A percentile compares a stretch with the other conserved stretches of the same genome.
These are phyloP conservation scores for Irena cyanogastra DNA, from an alignment of 2,113 vertebrate species.

Conservation along the genomic window DNA sequence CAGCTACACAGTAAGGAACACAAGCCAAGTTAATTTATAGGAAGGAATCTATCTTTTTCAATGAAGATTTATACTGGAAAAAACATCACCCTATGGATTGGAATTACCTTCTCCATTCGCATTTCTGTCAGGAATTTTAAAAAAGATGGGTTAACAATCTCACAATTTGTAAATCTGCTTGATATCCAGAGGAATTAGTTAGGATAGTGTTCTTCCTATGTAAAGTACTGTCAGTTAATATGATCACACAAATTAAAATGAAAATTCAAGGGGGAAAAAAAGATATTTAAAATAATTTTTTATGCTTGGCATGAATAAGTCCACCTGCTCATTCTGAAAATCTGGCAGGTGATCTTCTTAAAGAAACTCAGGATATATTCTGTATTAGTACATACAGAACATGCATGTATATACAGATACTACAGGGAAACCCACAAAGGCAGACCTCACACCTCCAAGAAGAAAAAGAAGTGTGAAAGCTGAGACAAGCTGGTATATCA, in stretches of 20 bases:
- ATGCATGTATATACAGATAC: background rate
- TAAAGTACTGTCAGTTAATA: background rate
- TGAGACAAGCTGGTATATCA: background rate
- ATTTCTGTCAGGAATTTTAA: background rate
- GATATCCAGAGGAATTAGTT: background rate
- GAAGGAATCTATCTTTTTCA: background rate
- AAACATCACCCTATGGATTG: background rate
- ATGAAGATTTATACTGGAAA: background rate
- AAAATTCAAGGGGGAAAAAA: accelerated
- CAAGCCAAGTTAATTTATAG: background rate
- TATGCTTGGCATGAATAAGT: background rate
- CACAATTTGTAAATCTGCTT: background rate
- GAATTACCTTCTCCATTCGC: background rate
- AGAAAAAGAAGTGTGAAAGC: background rate
- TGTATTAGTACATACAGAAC: background rate
- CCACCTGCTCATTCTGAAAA: background rate
- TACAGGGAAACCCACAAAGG: background rate
- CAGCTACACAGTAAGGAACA: background rate
- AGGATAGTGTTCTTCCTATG: background rate
- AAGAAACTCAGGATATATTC: background rate
- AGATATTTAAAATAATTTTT: background rate
- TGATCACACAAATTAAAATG: background rate
- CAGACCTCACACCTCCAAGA: background rate
- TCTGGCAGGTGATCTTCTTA: background rate
- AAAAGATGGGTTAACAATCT: background rate